phyloP scores from a whole-genome alignment of 1,140 invertebrate genomes.

The Brachionus asplanchnoidis region DNA sequence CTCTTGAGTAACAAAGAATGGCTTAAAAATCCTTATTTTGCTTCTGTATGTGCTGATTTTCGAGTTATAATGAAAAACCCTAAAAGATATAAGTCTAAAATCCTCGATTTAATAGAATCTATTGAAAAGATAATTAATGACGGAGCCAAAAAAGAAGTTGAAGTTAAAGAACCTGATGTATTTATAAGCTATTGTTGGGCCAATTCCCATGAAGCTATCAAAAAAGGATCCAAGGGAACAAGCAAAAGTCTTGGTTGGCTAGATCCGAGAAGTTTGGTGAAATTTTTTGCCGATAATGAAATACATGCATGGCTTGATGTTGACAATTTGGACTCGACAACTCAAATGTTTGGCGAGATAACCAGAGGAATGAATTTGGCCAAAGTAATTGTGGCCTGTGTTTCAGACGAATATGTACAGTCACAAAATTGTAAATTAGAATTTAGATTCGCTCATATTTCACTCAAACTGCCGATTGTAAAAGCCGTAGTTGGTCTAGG shows the following conservation, averaged over 20 bases:
- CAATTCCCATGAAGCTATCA: slow-evolving; percentile 50
- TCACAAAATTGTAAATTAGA: slow-evolving; percentile 47
- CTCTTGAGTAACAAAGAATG: neutral
- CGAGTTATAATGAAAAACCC: slow-evolving; percentile 51
- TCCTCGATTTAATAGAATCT: slow-evolving; percentile 45
- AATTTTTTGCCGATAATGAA: slow-evolving; percentile 47
- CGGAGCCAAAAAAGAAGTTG: slow-evolving; percentile 18
- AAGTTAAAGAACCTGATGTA: slow-evolving; percentile 41
- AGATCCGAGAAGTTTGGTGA: slow-evolving; percentile 51
- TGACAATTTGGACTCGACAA: neutral
- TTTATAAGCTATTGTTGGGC: slow-evolving; percentile 54
- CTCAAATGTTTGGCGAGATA: neutral
- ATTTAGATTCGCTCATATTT: slow-evolving; percentile 4
- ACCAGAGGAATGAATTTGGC: slow-evolving; percentile 17
- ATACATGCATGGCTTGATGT: slow-evolving; percentile 52
- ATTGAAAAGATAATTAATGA: slow-evolving; percentile 40
- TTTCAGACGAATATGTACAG: slow-evolving; percentile 47
- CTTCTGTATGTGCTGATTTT: slow-evolving; percentile 42
- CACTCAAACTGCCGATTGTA: neutral
- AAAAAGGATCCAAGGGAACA: slow-evolving; percentile 44
- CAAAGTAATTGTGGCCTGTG: slow-evolving; percentile 37
- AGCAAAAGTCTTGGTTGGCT: slow-evolving; percentile 44
- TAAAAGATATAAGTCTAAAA: slow-evolving; percentile 47
- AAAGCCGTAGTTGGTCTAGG: neutral
- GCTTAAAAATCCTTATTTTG: slow-evolving; percentile 5